These are phyloP conservation scores for Pemphigus obesinymphae DNA, from an alignment of 1,140 invertebrate species.

Conservation along the genomic window DNA sequence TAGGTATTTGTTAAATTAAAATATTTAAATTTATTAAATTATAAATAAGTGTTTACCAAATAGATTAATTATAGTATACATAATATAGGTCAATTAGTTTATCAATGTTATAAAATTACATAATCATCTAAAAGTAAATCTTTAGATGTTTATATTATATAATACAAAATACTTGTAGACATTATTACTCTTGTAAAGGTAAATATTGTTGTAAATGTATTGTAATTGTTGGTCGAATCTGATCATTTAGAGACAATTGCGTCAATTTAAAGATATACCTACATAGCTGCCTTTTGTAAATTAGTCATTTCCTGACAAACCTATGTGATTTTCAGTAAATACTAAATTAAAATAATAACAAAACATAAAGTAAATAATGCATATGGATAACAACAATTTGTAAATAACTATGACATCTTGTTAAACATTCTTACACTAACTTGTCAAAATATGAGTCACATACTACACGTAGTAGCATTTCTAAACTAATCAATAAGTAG, in stretches of 20 bases:
- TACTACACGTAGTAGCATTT: background rate
- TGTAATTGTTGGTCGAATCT: background rate
- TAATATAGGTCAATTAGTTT: no score
- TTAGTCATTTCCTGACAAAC: background rate
- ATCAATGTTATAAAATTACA: background rate
- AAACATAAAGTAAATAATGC: background rate
- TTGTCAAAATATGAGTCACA: background rate
- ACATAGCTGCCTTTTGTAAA: background rate
- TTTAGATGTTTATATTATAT: background rate
- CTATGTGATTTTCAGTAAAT: background rate
- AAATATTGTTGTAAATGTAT: background rate
- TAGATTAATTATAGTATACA: no score
- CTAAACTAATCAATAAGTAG: no score
- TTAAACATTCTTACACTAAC: slow-evolving; percentile 17
- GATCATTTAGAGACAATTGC: background rate
- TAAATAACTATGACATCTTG: background rate
- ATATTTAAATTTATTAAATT: no score
- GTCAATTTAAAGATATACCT: background rate
- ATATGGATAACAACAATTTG: background rate
- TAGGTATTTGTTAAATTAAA: no score
- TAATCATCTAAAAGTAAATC: background rate
- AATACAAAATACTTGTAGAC: background rate
- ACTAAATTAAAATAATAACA: no score
- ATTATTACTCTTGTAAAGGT: no score
- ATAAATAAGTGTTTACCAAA: no score